Evolutionary conservation across 2,888 invertebrate genomes (phyloP).

Genomic region (Noctua janthe): DNA sequence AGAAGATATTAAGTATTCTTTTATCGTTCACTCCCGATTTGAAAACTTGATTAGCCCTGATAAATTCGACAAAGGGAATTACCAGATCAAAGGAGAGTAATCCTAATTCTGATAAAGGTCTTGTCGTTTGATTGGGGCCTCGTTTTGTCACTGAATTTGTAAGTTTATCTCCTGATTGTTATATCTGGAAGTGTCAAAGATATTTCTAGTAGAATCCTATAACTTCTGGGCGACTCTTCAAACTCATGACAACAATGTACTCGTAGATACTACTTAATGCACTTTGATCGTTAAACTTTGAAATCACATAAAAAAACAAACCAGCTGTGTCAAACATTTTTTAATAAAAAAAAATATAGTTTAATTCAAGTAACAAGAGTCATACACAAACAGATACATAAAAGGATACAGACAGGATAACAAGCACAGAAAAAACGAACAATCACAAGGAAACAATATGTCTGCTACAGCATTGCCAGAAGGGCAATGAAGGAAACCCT

Average conservation of each 20-base stretch:
- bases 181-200: conserved; percentile 3
- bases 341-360: no score
- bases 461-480: no score
- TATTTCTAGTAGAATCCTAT: not conserved
- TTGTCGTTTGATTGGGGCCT: conserved; percentile 47
- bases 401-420: no score
- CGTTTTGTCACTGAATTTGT: conserved; percentile 45
- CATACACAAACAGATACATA: no score
- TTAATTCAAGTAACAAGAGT: no score
- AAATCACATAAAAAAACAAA: not conserved
- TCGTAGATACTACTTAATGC: no score
- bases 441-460: no score
- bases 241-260: not conserved
- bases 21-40: conserved; percentile 49
- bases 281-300: not conserved
- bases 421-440: no score
- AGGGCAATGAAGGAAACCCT: no score
- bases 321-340: not conserved
- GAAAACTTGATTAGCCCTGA: conserved; percentile 59
- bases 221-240: no score
- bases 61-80: conserved; percentile 62
- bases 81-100: conserved; percentile 53
- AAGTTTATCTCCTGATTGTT: conserved; percentile 6
- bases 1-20: conserved; percentile 53
- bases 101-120: conserved; percentile 57